A percentile compares a stretch with the other conserved stretches of the same genome.
Conservation (phyloP, 2,797 vertebrate species). For the Otolemur crassicaudatus region DNA sequence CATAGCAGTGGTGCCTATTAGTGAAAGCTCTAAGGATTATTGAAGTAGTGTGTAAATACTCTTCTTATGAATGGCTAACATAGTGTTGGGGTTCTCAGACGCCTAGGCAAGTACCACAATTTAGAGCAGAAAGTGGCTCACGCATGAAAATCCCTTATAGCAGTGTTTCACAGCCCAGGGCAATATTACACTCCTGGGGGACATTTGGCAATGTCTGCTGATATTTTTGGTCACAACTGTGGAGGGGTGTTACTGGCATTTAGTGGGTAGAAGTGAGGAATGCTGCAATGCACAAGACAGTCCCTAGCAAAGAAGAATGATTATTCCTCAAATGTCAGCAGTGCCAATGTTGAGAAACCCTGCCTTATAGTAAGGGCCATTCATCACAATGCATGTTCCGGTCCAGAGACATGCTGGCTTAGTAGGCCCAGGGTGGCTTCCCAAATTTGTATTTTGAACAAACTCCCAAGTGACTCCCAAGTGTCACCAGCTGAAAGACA, state of each 20-base stretch:
- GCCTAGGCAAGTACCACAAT: not conserved
- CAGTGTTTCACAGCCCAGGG: not conserved
- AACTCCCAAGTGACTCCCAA: not conserved
- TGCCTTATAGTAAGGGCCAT: not conserved
- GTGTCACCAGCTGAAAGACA: not conserved
- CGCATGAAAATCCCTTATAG: not conserved
- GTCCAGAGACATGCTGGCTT: not conserved
- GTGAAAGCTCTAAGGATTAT: not conserved
- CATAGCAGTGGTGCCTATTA: not conserved
- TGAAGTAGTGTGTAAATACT: not conserved
- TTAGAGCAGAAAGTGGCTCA: not conserved
- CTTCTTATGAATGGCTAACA: not conserved
- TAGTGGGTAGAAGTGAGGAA: not conserved
- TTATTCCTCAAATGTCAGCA: not conserved
- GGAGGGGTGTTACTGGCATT: not conserved
- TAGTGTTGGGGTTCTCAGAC: not conserved
- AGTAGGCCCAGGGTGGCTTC: not conserved
- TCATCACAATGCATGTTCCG: not conserved
- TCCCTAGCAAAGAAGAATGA: not conserved
- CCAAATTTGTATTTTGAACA: slow-evolving; percentile 26
- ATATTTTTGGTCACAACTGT: not conserved
- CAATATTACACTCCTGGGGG: not conserved
- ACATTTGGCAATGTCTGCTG: slow-evolving; percentile 28
- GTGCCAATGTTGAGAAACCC: not conserved
- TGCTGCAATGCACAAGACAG: not conserved